Evolutionary conservation across 2,797 vertebrate species (phyloP).

Genomic region (Lutra lutra): DNA sequence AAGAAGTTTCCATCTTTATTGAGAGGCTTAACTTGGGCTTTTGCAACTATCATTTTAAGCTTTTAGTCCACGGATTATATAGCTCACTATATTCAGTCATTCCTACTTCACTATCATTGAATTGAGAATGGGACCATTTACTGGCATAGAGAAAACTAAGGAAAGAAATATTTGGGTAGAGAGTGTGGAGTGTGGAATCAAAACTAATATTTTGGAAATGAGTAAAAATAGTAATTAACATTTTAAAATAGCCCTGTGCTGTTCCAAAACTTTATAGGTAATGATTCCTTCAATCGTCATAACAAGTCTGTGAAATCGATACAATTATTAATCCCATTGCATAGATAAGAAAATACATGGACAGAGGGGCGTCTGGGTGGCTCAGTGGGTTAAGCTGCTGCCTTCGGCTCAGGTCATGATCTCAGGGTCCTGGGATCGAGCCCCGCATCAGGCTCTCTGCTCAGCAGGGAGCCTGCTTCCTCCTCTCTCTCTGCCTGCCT

Average conservation of each 20-base stretch:
- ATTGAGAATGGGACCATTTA: not conserved
- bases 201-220: not conserved
- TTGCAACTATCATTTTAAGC: not conserved
- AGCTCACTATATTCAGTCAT: not conserved
- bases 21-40: not conserved
- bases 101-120: not conserved
- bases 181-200: not conserved
- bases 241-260: not conserved
- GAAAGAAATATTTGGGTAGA: not conserved
- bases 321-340: not conserved
- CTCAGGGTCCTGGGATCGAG: too few relatives aligned
- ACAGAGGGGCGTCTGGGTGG: too few relatives aligned
- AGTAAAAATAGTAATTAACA: not conserved
- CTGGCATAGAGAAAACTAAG: not conserved
- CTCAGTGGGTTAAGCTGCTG: too few relatives aligned
- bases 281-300: not conserved
- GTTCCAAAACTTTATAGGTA: not conserved
- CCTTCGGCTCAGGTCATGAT: too few relatives aligned
- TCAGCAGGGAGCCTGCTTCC: too few relatives aligned
- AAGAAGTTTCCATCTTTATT: not conserved
- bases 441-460: too few relatives aligned
- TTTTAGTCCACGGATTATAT: not conserved
- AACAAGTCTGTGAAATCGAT: not conserved
- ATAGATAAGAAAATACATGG: not conserved
- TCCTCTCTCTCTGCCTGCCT: too few relatives aligned